phyloP scores from a whole-genome alignment of 2,113 vertebrate species.

The Siniperca chuatsi region DNA sequence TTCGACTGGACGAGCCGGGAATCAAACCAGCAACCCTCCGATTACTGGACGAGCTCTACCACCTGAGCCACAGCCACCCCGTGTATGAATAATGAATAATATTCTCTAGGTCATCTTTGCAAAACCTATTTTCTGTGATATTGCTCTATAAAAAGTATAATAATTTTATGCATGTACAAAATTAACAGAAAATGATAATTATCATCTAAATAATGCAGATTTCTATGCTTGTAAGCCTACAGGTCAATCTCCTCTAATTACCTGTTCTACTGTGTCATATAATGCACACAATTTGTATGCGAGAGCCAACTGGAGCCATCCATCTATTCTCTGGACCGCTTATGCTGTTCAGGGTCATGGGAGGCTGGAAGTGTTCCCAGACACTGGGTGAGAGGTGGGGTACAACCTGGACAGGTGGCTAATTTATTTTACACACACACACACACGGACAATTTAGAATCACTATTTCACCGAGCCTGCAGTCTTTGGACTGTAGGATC shows the following conservation, averaged over 20 bases:
- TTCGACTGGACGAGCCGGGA: no score
- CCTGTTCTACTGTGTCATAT: background rate
- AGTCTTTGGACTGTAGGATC: background rate
- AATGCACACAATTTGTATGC: background rate
- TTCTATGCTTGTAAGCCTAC: background rate
- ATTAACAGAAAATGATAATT: background rate
- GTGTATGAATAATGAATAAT: background rate
- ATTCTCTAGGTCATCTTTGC: background rate
- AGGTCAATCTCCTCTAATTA: background rate
- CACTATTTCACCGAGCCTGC: background rate
- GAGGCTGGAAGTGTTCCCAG: conserved; percentile 8
- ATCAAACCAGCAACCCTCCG: no score
- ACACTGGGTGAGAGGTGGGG: background rate
- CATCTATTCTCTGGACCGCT: background rate
- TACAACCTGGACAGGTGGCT: conserved; percentile 2
- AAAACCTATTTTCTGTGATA: background rate
- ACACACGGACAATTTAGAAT: background rate
- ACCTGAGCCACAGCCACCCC: no score
- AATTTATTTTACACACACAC: background rate
- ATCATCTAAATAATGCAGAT: background rate
- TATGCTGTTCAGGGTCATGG: background rate
- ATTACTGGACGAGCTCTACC: no score
- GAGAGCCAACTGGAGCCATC: background rate
- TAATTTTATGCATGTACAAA: background rate
- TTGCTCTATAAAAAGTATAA: background rate